Base-by-base conservation (phyloP, 2,888 invertebrate species). In the Chloroclystis v-ata region DNA sequence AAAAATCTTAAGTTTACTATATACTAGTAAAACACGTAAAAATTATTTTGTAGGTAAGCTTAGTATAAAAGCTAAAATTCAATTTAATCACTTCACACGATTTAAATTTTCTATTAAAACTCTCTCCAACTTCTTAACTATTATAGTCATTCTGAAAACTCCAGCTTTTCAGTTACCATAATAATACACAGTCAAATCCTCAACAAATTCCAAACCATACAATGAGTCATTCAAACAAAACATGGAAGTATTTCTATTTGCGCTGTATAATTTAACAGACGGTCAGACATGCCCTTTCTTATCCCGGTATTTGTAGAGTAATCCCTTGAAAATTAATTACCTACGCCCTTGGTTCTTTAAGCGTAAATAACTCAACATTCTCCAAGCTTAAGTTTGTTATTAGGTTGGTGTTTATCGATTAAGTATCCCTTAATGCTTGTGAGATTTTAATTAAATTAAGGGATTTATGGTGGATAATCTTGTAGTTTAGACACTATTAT, bases 311-410 rank as follows among this genome's bases (percentile, higher is more conserved):
- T 80, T 82, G 77, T 78, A 69, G 69, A 60, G 74, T 84, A 83
- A 86, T 83, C 83, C 79, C 75, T 74, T 70, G 69, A 75, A 84
- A 85, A 86, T 85, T 85, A 83, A 84, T 84, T 83, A 82, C 71
- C 70, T 65, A 32, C 51, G 41, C 51, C 44, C 55, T 47, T 47
- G 49, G 43, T 58, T 60, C 64, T 54, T 56, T 46, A 44, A 56
- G 45, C 57, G 57, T 54, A 51, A 57, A 54, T 54, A 52, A 47
- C 71, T 69, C 67, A 68, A 69, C 72, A 73, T 72, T 69, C 63
- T 57, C 61, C 52, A 54, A 61, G 74, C 69, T 78, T 72, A 72
- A 62, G 57, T 60, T 37, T 60, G 61, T 65, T 67, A 62, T 68
- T 69, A 66, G 61, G 59, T 59, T 65, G 47, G 61, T 57, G 52